Evolutionary conservation across 1,140 invertebrate species (phyloP).

Genomic region (Dinoponera quadriceps): DNA sequence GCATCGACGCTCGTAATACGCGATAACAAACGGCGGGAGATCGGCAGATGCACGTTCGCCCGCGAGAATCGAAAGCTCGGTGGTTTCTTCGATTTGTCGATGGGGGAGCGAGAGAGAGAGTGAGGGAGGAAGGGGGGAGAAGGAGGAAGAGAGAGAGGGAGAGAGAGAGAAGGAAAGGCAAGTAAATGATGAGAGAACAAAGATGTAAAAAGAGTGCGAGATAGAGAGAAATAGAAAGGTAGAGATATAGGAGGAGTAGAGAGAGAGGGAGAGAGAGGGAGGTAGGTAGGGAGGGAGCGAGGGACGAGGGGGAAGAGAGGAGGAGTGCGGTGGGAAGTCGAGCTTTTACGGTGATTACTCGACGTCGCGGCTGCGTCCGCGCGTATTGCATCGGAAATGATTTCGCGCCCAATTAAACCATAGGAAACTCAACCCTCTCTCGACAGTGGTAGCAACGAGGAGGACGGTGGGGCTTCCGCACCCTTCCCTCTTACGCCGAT

Average conservation of each 20-base stretch:
- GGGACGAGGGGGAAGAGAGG: slow-evolving; percentile 4
- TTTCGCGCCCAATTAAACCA: slow-evolving; percentile 86
- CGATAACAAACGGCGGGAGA: slow-evolving; percentile 34
- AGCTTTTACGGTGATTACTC: slow-evolving; percentile 85
- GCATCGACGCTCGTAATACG: slow-evolving; percentile 1
- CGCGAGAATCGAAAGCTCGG: slow-evolving; percentile 50
- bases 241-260: not conserved
- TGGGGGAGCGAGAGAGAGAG: slow-evolving; percentile 13
- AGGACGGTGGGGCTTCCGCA: slow-evolving; percentile 39
- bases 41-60: slow-evolving; percentile 19
- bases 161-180: not conserved
- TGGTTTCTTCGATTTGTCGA: slow-evolving; percentile 63
- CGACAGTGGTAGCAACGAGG: slow-evolving; percentile 56
- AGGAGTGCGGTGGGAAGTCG: slow-evolving; percentile 53
- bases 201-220: not conserved
- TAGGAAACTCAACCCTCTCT: slow-evolving; percentile 81
- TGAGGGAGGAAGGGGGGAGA: not conserved
- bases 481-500: slow-evolving; percentile 62
- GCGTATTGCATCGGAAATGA: slow-evolving; percentile 85
- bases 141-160: slow-evolving; percentile 9
- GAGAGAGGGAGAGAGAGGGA: slow-evolving; percentile 8
- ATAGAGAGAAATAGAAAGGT: too few relatives aligned
- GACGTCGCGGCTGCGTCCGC: slow-evolving; percentile 80
- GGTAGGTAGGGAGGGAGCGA: not conserved
- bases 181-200: slow-evolving; percentile 12